Evolutionary conservation across 2,888 invertebrate genomes (phyloP).

Genomic region (Rhopalosiphum nymphaeae): DNA sequence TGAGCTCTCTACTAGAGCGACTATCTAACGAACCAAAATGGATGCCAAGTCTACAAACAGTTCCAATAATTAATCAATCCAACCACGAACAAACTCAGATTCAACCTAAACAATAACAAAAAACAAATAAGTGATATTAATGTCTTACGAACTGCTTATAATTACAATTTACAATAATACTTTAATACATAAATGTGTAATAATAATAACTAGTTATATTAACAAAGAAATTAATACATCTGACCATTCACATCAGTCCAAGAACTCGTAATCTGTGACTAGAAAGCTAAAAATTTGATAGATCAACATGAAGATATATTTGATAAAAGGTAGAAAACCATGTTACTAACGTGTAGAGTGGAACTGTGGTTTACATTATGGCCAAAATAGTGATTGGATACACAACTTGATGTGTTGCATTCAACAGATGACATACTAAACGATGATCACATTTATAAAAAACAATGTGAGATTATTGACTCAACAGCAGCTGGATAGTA

Average conservation of each 20-base stretch:
- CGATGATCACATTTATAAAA: not conserved
- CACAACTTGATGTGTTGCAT: not conserved
- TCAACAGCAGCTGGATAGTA: not conserved
- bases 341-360: not conserved
- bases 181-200: too few species aligned
- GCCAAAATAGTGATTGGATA: not conserved
- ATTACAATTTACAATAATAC: too few species aligned
- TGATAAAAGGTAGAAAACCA: not conserved
- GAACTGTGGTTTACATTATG: not conserved
- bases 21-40: too few species aligned
- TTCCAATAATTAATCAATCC: too few species aligned
- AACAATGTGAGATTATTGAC: not conserved
- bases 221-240: not conserved
- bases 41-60: too few species aligned
- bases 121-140: too few species aligned
- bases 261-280: not conserved
- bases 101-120: too few species aligned
- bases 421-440: not conserved
- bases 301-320: not conserved
- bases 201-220: not conserved
- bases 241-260: not conserved
- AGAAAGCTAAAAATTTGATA: not conserved
- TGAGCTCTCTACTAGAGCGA: too few species aligned
- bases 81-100: too few species aligned
- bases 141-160: too few species aligned